Evolutionary conservation across 2,888 invertebrate genomes (phyloP).

Genomic region (Polyommatus icarus): DNA sequence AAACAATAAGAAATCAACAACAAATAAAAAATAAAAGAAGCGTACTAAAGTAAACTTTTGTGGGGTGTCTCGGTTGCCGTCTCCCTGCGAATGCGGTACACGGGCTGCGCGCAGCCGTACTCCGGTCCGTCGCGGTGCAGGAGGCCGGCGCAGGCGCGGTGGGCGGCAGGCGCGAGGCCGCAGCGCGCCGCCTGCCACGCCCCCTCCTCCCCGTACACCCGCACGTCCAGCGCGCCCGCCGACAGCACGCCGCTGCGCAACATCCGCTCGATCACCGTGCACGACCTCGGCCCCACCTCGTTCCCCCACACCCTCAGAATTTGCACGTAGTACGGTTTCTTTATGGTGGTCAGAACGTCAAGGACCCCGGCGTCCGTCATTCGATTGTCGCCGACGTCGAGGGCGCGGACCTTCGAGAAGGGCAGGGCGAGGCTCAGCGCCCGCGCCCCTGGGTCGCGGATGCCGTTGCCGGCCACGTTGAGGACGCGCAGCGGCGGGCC

Average conservation of each 20-base stretch:
- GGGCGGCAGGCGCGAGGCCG: slow-evolving; percentile 66
- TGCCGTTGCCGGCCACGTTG: slow-evolving; percentile 79
- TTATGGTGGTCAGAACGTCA: slow-evolving; percentile 77
- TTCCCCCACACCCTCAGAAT: slow-evolving; percentile 73
- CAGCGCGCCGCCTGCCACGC: slow-evolving; percentile 62
- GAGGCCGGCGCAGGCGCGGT: slow-evolving; percentile 68
- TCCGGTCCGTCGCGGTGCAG: slow-evolving; percentile 78
- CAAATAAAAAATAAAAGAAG: not conserved
- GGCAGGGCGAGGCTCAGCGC: slow-evolving; percentile 78
- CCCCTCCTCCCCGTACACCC: slow-evolving; percentile 61
- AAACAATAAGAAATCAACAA: not conserved
- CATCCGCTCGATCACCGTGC: slow-evolving; percentile 65
- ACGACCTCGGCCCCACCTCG: slow-evolving; percentile 62
- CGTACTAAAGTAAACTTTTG: not conserved
- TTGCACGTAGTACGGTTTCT: slow-evolving; percentile 69
- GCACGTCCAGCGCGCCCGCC: slow-evolving; percentile 65
- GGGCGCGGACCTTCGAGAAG: slow-evolving; percentile 76
- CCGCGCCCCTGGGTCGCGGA: slow-evolving; percentile 79
- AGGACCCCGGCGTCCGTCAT: slow-evolving; percentile 76
- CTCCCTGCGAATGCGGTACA: slow-evolving; percentile 65
- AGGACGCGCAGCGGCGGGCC: slow-evolving; percentile 73
- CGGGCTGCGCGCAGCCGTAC: slow-evolving; percentile 63
- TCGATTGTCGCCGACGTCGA: slow-evolving; percentile 80
- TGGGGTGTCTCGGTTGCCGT: slow-evolving; percentile 42
- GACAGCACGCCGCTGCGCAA: slow-evolving; percentile 57